Percentiles rank a stretch among this genome's conserved stretches.
Conservation (phyloP, 2,797 vertebrate genomes). For the Avahi laniger region DNA sequence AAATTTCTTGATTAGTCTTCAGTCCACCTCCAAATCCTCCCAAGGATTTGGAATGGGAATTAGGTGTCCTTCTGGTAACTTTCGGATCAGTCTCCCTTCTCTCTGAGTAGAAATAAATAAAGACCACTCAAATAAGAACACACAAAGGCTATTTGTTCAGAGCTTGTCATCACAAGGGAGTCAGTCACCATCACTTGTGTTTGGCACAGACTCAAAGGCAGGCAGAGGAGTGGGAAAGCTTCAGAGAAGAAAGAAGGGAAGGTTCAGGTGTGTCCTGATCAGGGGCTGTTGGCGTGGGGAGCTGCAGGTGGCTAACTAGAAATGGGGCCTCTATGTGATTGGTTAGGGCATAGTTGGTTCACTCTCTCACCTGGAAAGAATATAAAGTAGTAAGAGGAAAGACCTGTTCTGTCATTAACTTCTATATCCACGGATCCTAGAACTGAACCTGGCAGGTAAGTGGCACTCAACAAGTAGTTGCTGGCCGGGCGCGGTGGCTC, state of each 20-base stretch:
- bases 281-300: not conserved
- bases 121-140: not conserved
- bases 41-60: not conserved
- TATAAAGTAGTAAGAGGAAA: not conserved
- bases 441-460: not conserved
- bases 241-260: not conserved
- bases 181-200: not conserved
- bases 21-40: not conserved
- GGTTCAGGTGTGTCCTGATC: not conserved
- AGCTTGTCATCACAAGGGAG: not conserved
- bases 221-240: not conserved
- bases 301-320: not conserved
- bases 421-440: not conserved
- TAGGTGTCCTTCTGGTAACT: not conserved
- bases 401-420: not conserved
- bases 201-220: not conserved
- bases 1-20: not conserved
- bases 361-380: not conserved
- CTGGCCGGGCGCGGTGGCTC: too few species aligned
- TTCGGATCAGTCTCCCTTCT: not conserved
- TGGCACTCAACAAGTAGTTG: not conserved
- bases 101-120: not conserved
- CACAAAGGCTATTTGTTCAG: not conserved
- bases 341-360: not conserved
- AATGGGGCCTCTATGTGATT: not conserved